Conservation (phyloP, 2,888 invertebrate species). For the Leucophenga maculata region DNA sequence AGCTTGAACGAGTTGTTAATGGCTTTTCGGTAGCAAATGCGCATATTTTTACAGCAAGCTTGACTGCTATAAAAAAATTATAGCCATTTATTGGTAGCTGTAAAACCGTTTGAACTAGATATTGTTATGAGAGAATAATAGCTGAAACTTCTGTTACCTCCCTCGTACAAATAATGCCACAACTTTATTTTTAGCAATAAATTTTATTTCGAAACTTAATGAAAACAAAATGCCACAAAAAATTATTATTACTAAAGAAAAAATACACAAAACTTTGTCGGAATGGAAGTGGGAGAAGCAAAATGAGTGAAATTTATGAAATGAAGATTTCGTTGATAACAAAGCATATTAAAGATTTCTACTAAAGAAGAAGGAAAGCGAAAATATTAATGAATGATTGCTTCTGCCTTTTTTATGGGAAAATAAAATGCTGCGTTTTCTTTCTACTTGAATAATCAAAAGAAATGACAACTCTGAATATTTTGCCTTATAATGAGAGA, state of each 20-base stretch:
- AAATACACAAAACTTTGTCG: conserved; percentile 3
- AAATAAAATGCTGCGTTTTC: conserved; percentile 9
- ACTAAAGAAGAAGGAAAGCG: conserved; percentile 35
- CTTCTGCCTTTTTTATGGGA: conserved; percentile 11
- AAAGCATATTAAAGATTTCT: conserved; percentile 40
- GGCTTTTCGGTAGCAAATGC: conserved; percentile 19
- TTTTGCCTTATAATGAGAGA: conserved; percentile 41
- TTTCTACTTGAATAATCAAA: conserved; percentile 34
- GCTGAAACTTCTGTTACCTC: background rate
- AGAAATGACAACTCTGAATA: conserved; percentile 45
- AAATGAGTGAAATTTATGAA: conserved; percentile 59
- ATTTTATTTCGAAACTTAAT: conserved; percentile 1
- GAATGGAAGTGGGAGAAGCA: background rate
- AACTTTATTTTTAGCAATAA: background rate
- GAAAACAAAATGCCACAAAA: no score
- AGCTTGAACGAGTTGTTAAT: conserved; percentile 18
- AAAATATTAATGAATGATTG: background rate
- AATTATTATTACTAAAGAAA: background rate
- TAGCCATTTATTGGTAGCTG: background rate
- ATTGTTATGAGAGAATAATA: background rate
- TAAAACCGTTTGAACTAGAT: conserved; percentile 18
- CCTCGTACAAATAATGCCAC: conserved; percentile 2
- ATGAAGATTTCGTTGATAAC: conserved; percentile 42
- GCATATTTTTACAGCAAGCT: conserved; percentile 9
- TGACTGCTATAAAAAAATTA: background rate